Evolutionary conservation across 2,888 invertebrate species (phyloP).

Genomic region (Chrysotoxum bicinctum): DNA sequence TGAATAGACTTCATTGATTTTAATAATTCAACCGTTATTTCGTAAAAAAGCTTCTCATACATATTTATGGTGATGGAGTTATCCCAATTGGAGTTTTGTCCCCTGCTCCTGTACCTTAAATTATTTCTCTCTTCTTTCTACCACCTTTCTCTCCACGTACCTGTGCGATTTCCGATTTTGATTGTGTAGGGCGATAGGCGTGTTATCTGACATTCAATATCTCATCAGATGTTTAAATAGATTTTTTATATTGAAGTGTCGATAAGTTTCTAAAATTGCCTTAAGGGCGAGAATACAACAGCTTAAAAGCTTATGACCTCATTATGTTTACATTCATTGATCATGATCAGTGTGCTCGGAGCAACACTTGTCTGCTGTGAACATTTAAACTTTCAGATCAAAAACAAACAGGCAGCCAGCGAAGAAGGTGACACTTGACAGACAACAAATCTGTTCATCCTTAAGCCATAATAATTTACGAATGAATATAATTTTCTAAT

Average conservation of each 20-base stretch:
- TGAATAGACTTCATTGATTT: no score
- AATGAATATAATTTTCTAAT: constrained; percentile 16
- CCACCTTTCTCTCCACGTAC: not conserved
- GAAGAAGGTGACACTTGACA: constrained; percentile 22
- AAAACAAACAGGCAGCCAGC: not conserved
- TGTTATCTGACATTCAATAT: constrained; percentile 47
- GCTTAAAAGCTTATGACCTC: constrained; percentile 33
- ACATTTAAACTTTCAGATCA: constrained; percentile 26
- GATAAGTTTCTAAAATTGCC: constrained; percentile 32
- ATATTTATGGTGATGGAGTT: not conserved
- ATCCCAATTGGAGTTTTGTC: not conserved
- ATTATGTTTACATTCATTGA: constrained; percentile 12
- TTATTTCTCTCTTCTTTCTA: no score
- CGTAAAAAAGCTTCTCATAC: no score
- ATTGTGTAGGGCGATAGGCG: constrained; percentile 25
- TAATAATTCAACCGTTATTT: no score
- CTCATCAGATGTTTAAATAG: constrained; percentile 10
- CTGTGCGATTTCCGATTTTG: constrained; percentile 2
- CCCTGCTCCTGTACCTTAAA: not conserved
- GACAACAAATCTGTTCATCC: constrained; percentile 51
- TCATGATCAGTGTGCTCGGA: not conserved
- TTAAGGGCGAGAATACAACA: constrained; percentile 14
- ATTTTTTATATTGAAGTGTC: constrained; percentile 24
- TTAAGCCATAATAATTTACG: constrained; percentile 30
- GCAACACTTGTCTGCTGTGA: not conserved